phyloP scores from a whole-genome alignment of 2,888 invertebrate genomes.

The Itoplectis maculator region DNA sequence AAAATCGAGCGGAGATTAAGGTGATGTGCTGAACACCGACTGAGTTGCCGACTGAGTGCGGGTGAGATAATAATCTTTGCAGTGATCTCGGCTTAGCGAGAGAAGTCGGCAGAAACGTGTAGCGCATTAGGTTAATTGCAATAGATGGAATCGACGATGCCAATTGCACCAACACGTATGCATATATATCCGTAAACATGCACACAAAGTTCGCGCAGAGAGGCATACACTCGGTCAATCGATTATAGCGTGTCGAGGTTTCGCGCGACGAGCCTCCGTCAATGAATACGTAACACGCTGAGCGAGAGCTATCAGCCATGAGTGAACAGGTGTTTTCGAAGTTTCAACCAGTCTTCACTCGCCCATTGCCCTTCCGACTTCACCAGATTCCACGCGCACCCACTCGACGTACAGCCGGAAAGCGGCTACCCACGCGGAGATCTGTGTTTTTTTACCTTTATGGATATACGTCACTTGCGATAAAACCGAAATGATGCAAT shows the following conservation, averaged over 20 bases:
- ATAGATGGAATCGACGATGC: background rate
- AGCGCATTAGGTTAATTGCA: no score
- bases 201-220: constrained; percentile 8
- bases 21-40: no score
- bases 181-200: constrained; percentile 4
- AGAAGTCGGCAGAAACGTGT: background rate
- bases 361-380: constrained; percentile 9
- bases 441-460: background rate
- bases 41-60: no score
- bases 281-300: constrained; percentile 63
- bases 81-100: no score
- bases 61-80: no score
- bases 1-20: background rate
- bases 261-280: constrained; percentile 51
- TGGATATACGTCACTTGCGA: no score
- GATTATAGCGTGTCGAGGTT: constrained; percentile 59
- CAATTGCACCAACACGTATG: background rate
- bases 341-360: constrained; percentile 56
- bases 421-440: background rate
- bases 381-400: background rate
- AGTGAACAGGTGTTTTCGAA: constrained; percentile 66
- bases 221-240: constrained; percentile 51
- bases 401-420: constrained; percentile 27
- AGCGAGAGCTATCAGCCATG: constrained; percentile 41
- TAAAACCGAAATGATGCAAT: no score